Evolutionary conservation across 2,797 vertebrate genomes (phyloP), one percentile per base, ranked within the genome.

Genomic region (Champsocephalus gunnari): DNA sequence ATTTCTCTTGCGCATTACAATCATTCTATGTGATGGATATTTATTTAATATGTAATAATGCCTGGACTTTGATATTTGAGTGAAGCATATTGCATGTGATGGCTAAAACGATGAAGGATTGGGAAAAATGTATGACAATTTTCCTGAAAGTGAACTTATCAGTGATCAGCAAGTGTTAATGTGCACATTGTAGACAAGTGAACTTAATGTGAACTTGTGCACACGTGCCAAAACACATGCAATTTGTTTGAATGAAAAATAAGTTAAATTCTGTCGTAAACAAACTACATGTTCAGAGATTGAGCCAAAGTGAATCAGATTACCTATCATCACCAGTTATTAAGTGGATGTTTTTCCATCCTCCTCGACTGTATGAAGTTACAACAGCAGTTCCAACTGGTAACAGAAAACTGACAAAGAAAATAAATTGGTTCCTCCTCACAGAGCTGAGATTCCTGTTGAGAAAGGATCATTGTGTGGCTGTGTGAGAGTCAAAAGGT

Each of bases 381-480:
- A 49, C 32, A 50, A 12, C 49, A 59, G 49, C 47, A 17, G 21
- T 59, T 54, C 56, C 69, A 28, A 57, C 5, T 65, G 45, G 57
- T 67, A 58, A 13, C n/a, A 51, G 9, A 44, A 72, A 74, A 64
- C 28, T 44, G 50, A 55, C 63, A 75, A 56, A 49, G 14, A 50
- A 79, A 77, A 78, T 28, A 45, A 71, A 85, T 55, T 21, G 51
- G 61, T 85, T 83, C 41, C 59, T 38, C 66, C 12, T 51, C 69
- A 47, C 9, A 38, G 32, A 53, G 55, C 59, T 73, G 59, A 64
- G 71, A 78, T 77, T 78, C 74, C 73, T 81, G 73, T 79, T 83
- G 69, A 87, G 81, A 73, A 83, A 66, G 77, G 67, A 81, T 92
- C 80, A 83, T 85, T 83, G 86, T 90, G 73, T 89, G 66, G 53